Evolutionary conservation across 2,113 vertebrate species (phyloP), one percentile per base, ranked within the genome.

Genomic region (Gnathonemus echidnorhynchus): DNA sequence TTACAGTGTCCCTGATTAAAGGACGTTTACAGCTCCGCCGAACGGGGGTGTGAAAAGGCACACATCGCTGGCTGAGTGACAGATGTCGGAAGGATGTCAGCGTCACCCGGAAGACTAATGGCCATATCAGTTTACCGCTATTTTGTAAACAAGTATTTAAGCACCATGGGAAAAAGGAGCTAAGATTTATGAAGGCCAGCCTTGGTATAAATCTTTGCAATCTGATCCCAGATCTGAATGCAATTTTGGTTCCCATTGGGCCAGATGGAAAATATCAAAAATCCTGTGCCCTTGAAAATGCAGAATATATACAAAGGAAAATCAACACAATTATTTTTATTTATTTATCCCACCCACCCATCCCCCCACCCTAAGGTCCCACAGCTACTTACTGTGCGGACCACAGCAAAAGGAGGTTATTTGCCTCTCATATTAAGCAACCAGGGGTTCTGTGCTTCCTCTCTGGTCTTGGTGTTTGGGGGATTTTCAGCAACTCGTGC

Each of bases 81-180:
- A 48, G 45, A n/a, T n/a, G 39, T 48, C 83, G 39, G 42, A 85
- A 45, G 83, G 83, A n/a, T 48, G 21, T 48, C 83, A 85, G 42
- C 19, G 24, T 85, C 83, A 85, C 83, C 83, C 24, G 21, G 21
- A 24, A 48, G 19, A 85, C 83, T 85, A 85, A 85, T 85, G 45
- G 83, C 17, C 83, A n/a, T 48, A 85, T 85, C 39, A 46, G n/a
- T n/a, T 46, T 48, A 45, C 42, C 19, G 45, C 83, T 85, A 48
- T 85, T 85, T 85, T 80, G 31, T 80, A 80, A 80, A 80, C 31
- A 80, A 80, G 35, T 80, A 80, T 80, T 80, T 80, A 80, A 85
- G 45, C 83, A 85, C 83, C 39, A 48, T 39, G 83, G 45, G 83
- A 46, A 80, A 80, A 80, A 42, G 31, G 74, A 80, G 7, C 83